phyloP scores from a whole-genome alignment of 2,888 invertebrate genomes.

The Drosophila testacea region DNA sequence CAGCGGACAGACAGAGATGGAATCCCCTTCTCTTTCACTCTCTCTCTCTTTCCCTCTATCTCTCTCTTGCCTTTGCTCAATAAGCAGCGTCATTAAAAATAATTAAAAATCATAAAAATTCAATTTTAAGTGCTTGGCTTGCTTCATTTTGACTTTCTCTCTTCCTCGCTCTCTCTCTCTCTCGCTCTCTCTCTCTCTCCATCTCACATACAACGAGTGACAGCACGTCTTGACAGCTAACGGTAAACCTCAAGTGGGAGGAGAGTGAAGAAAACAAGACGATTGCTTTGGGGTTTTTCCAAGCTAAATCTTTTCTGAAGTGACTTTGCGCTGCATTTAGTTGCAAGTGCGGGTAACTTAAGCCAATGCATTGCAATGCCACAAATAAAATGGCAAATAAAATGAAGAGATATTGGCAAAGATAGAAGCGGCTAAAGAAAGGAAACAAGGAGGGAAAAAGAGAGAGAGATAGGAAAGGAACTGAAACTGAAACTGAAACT shows the following conservation, averaged over 20 bases:
- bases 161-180: not conserved
- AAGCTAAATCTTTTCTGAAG: conserved; percentile 45
- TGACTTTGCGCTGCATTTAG: conserved; percentile 71
- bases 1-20: conserved; percentile 48
- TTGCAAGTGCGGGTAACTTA: conserved; percentile 61
- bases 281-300: conserved; percentile 13
- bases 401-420: conserved; percentile 46
- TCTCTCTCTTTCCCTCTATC: not conserved
- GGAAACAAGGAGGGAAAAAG: not conserved
- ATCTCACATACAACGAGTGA: conserved; percentile 32
- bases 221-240: conserved; percentile 67
- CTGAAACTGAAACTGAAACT: no score
- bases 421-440: conserved; percentile 24
- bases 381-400: conserved; percentile 63
- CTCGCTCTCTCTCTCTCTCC: not conserved
- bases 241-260: conserved; percentile 50
- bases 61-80: conserved; percentile 41
- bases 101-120: conserved; percentile 84
- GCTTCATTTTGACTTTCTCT: conserved; percentile 39
- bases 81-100: conserved; percentile 83
- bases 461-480: no score
- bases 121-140: conserved; percentile 77
- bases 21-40: not conserved
- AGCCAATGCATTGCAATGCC: conserved; percentile 72
- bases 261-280: not conserved